Evolutionary conservation across 2,888 invertebrate species (phyloP), one percentile per base, ranked within the genome.

Genomic region (Leptopilina syphax): DNA sequence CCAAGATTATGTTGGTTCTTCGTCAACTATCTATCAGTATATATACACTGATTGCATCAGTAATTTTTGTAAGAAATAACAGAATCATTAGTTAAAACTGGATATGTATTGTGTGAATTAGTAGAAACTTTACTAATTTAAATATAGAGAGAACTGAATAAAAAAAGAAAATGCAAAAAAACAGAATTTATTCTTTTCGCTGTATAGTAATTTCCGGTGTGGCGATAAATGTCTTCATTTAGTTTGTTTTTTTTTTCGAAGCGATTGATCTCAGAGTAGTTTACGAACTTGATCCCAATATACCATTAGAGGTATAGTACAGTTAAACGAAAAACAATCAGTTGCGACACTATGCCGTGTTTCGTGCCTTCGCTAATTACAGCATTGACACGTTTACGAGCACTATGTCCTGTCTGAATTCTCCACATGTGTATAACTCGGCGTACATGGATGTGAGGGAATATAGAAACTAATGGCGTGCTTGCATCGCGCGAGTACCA

Each of bases 371-470:
- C 57, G 57, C 57, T 73, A 73, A 73, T 73, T 73, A 73, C 73
- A 57, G 34, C 73, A 57, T 57, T 73, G 73, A 73, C 73, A 73
- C 73, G 54, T 73, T 73, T 73, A 73, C 73, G 73, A 73, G 73
- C 73, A 41, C 73, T 73, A 54, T n/a, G 54, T 57, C 50, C 57
- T 57, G 57, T 9, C 73, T 73, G 73, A 34, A 57, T 73, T 73
- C 54, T 41, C 13, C 57, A 57, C 57, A 60, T 57, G 54, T 73
- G 73, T 73, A 44, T 44, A 57, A 73, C 73, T 73, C 34, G 34
- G 57, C 57, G 27, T 54, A 57, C 73, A 13, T 54, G 54, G 24
- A n/a, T 41, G 57, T 41, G 57, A 41, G 41, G 44, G 8, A 44
- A 44, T 47, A 47, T 73, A 57, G 50, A 57, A 24, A 73, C 57